Conservation (phyloP, 2,113 vertebrate genomes). For the Phoxinus phoxinus region DNA sequence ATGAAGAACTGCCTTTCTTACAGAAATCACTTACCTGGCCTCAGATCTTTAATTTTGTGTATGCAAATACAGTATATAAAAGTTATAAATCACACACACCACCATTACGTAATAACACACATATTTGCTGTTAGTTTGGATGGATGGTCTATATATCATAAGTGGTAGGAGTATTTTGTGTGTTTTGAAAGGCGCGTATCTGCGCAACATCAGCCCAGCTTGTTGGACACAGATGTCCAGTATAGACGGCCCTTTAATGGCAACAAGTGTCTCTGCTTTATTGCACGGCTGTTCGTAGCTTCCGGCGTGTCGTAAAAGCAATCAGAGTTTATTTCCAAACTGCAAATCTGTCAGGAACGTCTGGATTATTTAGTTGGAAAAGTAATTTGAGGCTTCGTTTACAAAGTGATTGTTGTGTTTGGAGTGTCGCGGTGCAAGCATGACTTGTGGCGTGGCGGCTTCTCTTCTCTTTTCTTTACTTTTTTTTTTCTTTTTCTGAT, state of each 20-base stretch:
- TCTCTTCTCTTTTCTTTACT: background rate
- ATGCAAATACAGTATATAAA: no score
- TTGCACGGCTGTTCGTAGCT: slow-evolving; percentile 39
- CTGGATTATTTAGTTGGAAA: slow-evolving; percentile 62
- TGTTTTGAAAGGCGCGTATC: background rate
- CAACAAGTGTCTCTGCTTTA: slow-evolving; percentile 56
- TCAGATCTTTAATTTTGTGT: slow-evolving; percentile 59
- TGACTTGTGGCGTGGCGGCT: slow-evolving; percentile 48
- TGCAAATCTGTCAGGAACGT: slow-evolving; percentile 33
- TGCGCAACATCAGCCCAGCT: background rate
- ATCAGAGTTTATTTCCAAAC: slow-evolving; percentile 21
- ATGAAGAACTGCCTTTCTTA: slow-evolving; percentile 70
- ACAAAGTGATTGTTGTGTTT: slow-evolving; percentile 63
- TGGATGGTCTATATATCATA: slow-evolving; percentile 10
- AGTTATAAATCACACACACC: background rate
- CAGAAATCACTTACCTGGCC: slow-evolving; percentile 66
- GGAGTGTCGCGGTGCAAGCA: slow-evolving; percentile 59
- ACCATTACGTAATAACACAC: background rate
- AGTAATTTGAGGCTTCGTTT: slow-evolving; percentile 48
- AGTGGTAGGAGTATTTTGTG: background rate
- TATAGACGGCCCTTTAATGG: slow-evolving; percentile 44
- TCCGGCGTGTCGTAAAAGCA: slow-evolving; percentile 40
- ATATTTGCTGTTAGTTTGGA: slow-evolving; percentile 28
- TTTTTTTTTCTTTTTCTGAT: slow-evolving; percentile 52
- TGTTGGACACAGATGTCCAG: slow-evolving; percentile 33